Evolutionary conservation across 2,113 vertebrate species (phyloP), one percentile per base, ranked within the genome.

Genomic region (Gasterosteus nipponicus): DNA sequence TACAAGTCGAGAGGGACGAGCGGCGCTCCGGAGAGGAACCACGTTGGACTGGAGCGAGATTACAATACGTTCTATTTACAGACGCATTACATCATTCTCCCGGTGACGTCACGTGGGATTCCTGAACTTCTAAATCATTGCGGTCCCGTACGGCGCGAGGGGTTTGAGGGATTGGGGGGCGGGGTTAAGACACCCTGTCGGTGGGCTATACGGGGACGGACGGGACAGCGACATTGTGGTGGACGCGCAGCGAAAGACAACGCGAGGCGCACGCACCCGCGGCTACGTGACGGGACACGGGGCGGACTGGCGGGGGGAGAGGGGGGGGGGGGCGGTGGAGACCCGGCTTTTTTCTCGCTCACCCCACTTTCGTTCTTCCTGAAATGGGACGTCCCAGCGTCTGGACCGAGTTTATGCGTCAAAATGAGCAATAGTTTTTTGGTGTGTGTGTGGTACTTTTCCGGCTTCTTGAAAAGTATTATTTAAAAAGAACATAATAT

Each of bases 111-210:
- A 98, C 97, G 96, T 96, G 97, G 97, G 96, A 98, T 98, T 98
- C 97, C 96, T 98, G 96, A 98, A 98, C 96, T 98, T 98, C 96
- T 98, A 97, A 98, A 98, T 98, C 97, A 98, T 97, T 95, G 96
- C 96, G 95, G 96, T 96, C 95, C 94, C 92, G 90, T 88, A 89
- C 89, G 84, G 92, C 89, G 94, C 83, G 63, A 65, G 72, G 73
- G 75, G 47, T 59, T 26, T 73, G 77, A 31, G 72, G 38, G 51
- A 33, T 33, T 33, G 68, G 72, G 73, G 81, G 89, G 71, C 83
- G 86, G 77, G 78, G 29, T 70, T 71, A 88, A 59, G 72, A 74
- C 77, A 63, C 81, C 77, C 77, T 80, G 85, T 63, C 69, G 85
- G 75, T 49, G 70, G 60, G 51, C 35, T 38, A 5, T 38, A 38